Evolutionary conservation across 2,797 vertebrate species (phyloP), one percentile per base, ranked within the genome.

Genomic region (Lophius americanus): DNA sequence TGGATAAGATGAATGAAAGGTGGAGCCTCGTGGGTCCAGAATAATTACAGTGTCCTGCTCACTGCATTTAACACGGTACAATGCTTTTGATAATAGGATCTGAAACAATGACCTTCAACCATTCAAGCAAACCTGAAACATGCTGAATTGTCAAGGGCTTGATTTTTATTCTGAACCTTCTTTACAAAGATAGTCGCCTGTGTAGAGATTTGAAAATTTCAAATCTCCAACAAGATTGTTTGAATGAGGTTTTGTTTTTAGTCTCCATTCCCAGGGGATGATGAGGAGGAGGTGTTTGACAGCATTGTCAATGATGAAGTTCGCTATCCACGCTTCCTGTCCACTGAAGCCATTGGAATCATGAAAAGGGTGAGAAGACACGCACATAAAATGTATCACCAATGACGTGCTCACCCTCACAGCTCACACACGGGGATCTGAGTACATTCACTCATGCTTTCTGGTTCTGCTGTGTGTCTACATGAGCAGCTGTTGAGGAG

Each of bases 301-400:
- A 97, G 96, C 88, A 97, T 97, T n/a, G 95, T 97, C 74, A 97
- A 97, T 1, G 96, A 97, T 23, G 96, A 97, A 81, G 96, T 97
- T 14, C 95, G 95, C 65, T 96, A 96, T 76, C 96, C 96, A n/a
- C 94, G 95, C 58, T 97, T 96, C 87, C 94, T 97, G 66, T 96
- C 96, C 0, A 92, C 94, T 0, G 96, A 96, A 58, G 95, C 96
- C 54, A 96, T 96, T 1, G 95, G 92, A 62, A 92, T 97, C 86
- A 95, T 97, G 95, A 93, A 95, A 60, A 89, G 96, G 93, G 96
- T 96, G 73, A 92, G 89, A 38, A 38, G 9, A 51, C 47, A 36
- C 53, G 33, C 53, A 37, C 42, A 12, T 11, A 4, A 35, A 44
- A 7, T 51, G 39, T 2, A n/a, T 32, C 14, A 11, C 39, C 41